Conservation (phyloP, 2,113 vertebrate species). For the Poecilia latipinna region DNA sequence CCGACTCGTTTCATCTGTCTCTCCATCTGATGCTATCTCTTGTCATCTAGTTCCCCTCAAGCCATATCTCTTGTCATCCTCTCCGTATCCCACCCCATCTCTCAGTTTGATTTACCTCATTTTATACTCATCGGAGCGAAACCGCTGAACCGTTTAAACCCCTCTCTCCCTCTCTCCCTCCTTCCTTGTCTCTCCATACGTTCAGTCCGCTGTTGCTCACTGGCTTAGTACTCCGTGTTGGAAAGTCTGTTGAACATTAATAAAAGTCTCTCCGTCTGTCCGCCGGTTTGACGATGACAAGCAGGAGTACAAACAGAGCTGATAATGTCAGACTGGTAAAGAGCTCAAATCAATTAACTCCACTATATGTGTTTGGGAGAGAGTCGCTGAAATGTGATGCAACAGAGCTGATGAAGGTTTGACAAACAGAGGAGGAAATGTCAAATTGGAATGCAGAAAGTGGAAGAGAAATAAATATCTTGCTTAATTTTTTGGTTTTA, state of each 20-base stretch:
- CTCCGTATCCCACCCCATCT: conserved; percentile 5
- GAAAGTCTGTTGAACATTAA: conserved; percentile 42
- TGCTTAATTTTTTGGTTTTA: background rate
- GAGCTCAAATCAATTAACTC: conserved; percentile 17
- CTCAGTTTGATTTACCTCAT: conserved; percentile 34
- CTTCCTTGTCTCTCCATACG: background rate
- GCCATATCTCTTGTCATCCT: background rate
- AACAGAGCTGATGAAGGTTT: conserved; percentile 25
- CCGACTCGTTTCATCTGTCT: conserved; percentile 38
- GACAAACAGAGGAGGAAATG: background rate
- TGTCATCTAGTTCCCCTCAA: conserved; percentile 27
- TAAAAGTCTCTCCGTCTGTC: conserved; percentile 36
- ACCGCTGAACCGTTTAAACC: conserved; percentile 14
- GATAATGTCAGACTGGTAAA: conserved; percentile 9
- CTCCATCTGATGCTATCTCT: conserved; percentile 37
- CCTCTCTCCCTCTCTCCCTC: background rate
- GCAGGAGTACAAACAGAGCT: conserved; percentile 11
- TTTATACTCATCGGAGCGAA: conserved; percentile 29
- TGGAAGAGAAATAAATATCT: background rate
- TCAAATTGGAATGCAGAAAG: background rate
- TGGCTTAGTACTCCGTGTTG: background rate
- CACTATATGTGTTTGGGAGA: conserved; percentile 28
- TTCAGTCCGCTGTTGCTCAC: background rate
- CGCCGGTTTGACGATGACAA: conserved; percentile 11
- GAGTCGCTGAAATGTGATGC: conserved; percentile 13